phyloP scores from a whole-genome alignment of 2,888 invertebrate genomes.

The Lagria hirta region DNA sequence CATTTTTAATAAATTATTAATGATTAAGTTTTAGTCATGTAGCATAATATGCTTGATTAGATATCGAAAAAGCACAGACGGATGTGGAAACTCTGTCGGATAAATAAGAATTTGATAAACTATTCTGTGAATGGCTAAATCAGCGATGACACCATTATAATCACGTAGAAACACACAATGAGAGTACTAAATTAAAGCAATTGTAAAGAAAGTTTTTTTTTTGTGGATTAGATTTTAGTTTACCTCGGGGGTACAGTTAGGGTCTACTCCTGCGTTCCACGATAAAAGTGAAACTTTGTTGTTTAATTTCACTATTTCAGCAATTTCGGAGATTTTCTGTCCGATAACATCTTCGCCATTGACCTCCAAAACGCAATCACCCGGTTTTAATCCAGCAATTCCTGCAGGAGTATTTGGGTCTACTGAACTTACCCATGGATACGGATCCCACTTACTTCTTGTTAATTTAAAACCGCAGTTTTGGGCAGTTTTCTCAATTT shows the following conservation, averaged over 20 bases:
- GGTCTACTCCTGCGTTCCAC: constrained; percentile 57
- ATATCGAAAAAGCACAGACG: constrained; percentile 7
- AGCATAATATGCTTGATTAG: constrained; percentile 11
- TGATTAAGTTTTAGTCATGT: not conserved
- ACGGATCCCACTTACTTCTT: constrained; percentile 78
- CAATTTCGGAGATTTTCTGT: constrained; percentile 57
- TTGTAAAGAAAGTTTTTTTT: no score
- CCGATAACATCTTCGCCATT: constrained; percentile 60
- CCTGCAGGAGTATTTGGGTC: constrained; percentile 65
- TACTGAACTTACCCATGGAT: constrained; percentile 76
- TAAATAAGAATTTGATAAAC: constrained; percentile 9
- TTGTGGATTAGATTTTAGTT: no score
- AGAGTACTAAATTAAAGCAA: no score
- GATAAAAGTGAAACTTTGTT: constrained; percentile 55
- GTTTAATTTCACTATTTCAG: constrained; percentile 55
- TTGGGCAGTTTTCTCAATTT: constrained; percentile 62
- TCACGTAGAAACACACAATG: constrained; percentile 13
- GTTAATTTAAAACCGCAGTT: constrained; percentile 73
- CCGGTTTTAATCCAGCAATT: constrained; percentile 64
- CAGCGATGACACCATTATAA: constrained; percentile 13
- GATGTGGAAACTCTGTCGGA: constrained; percentile 12
- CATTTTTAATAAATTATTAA: not conserved
- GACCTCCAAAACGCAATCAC: constrained; percentile 70
- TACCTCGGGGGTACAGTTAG: constrained; percentile 56
- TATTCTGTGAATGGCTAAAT: constrained; percentile 15